Conservation (phyloP, 2,113 vertebrate species). For the Cyprinodon brontotheroides region DNA sequence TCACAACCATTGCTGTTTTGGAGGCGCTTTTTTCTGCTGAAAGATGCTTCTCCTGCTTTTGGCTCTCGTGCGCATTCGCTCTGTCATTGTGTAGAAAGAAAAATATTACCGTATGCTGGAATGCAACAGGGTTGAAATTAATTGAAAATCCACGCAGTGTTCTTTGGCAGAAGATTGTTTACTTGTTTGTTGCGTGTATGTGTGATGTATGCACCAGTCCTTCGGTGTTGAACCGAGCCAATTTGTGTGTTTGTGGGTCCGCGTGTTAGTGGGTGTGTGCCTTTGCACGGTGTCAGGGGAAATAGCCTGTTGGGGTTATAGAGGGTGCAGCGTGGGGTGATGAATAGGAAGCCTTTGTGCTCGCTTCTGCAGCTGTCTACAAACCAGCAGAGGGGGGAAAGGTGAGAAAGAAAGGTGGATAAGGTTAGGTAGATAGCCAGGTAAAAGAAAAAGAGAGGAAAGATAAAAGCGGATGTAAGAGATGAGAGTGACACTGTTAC, state of each 20-base stretch:
- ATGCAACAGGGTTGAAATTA: slow-evolving; percentile 70
- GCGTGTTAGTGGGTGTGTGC: slow-evolving; percentile 18
- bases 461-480: slow-evolving; percentile 39
- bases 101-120: slow-evolving; percentile 46
- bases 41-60: slow-evolving; percentile 43
- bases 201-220: slow-evolving; percentile 60
- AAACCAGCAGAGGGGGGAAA: slow-evolving; percentile 69
- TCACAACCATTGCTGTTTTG: slow-evolving; percentile 17
- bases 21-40: slow-evolving; percentile 3
- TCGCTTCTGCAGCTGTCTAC: slow-evolving; percentile 71
- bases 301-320: slow-evolving; percentile 72
- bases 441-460: slow-evolving; percentile 54
- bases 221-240: slow-evolving; percentile 51
- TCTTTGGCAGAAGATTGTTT: slow-evolving; percentile 74
- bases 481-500: slow-evolving; percentile 58
- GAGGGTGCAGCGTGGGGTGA: slow-evolving; percentile 70
- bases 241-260: slow-evolving; percentile 31
- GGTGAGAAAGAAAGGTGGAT: slow-evolving; percentile 55
- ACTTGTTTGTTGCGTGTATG: slow-evolving; percentile 65
- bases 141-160: slow-evolving; percentile 69
- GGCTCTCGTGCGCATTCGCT: slow-evolving; percentile 38
- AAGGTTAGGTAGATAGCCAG: slow-evolving; percentile 60
- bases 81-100: slow-evolving; percentile 48
- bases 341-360: slow-evolving; percentile 76
- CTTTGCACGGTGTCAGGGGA: slow-evolving; percentile 58